Base-by-base conservation (phyloP, 2,797 vertebrate genomes). In the Pseudomugil tenellus region DNA sequence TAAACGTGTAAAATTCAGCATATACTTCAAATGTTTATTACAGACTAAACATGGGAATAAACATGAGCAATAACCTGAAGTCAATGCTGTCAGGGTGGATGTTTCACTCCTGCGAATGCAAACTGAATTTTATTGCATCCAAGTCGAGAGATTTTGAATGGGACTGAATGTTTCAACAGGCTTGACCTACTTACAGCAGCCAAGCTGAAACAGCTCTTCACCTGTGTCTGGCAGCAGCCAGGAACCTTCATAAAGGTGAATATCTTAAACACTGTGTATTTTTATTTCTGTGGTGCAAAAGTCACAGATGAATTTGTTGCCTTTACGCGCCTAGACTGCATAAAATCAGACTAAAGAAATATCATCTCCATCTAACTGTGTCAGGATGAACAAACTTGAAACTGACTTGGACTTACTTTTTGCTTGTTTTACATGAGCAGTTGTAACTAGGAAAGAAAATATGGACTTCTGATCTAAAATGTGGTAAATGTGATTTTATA, bases 171-270 rank as follows among this genome's bases (percentile, higher is more conserved):
- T 90, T 90, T 87, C 80, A 86, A 85, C 84, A 89, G 84, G 67
- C 74, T 70, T 92, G 90, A 92, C 91, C 91, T 92, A 93, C 85
- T 91, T 93, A 77, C 54, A 83, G 84, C 74, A 67, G 77, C 71
- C 77, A 76, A 55, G 53, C 77, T 83, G 74, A 76, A 83, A 72
- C 76, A 63, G 79, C 73, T 84, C 78, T 73, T 91, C 81, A 91
- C 91, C 87, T 91, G 86, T 74, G 80, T 79, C 80, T 81, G 70
- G 67, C 79, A 87, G 79, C 79, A 53, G 59, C 69, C 80, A 73
- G 65, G 69, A 84, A 68, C 56, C 70, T 64, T 83, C 81, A 53
- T 84, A 77, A 89, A 88, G 83, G 54, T 74, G 29, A 4, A 75
- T 72, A 78, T 84, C 63, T 82, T 64, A 74, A 89, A 76, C 77